Base-by-base conservation (phyloP, 2,113 vertebrate genomes). In the Sardina pilchardus region DNA sequence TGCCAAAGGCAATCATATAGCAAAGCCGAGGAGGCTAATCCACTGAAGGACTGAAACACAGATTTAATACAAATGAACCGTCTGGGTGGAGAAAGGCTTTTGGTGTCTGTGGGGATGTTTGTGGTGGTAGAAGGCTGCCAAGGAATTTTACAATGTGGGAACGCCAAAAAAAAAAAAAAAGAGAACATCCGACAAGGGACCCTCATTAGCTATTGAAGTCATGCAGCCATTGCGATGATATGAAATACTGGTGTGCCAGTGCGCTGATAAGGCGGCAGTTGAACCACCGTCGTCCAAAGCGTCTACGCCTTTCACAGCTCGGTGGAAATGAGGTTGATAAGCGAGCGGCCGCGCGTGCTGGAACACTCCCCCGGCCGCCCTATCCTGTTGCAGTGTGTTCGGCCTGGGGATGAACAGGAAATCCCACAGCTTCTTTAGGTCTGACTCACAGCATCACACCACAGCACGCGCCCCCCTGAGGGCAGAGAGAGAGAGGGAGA, bases 401-500 rank as follows among this genome's bases (percentile, higher is more conserved):
- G 16, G 71, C 34, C 71, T 36, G 87, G 50, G 89, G 91, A 86
- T 88, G 87, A 90, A 85, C 89, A 88, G 91, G 87, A 91, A 89
- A 92, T 91, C 88, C 87, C 82, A 84, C 26, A 90, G 88, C 91
- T 93, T 92, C 91, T 90, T 85, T 83, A 80, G 83, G 89, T 87
- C 89, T 95, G 92, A 95, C 88, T 95, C 93, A 94, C 84, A 36
- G 19, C 36, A 14, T 63, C 42, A 48, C 86, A 91, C 63, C 7
- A 71, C 75, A 44, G 50, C 82, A 89, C 82, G 83, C 87, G 83
- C 85, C 87, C 86, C 88, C 87, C 86, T 30, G 81, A 53, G 10
- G 84, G 21, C 50, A 53, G 67, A 19, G 56, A 71, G 53, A 75
- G 17, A 78, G 85, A 83, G 53, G 19, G 42, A 83, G 44, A 47